phyloP scores from a whole-genome alignment of 2,888 invertebrate genomes.

The Xestia xanthographa region DNA sequence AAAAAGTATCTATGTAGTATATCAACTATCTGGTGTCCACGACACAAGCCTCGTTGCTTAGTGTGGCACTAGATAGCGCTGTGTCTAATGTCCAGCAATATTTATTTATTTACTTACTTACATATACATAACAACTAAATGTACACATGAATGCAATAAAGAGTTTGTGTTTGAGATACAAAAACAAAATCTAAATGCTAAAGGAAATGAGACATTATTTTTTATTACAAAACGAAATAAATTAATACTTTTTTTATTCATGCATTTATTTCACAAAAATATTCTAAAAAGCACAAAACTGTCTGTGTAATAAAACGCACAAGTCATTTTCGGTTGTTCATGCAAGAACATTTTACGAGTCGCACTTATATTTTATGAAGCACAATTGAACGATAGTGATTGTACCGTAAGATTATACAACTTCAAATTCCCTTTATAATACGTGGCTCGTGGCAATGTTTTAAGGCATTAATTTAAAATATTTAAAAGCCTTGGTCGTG shows the following conservation, averaged over 20 bases:
- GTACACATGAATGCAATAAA: too few species aligned
- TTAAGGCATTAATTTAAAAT: slow-evolving; percentile 22
- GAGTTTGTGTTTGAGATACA: too few species aligned
- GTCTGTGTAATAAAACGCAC: slow-evolving; percentile 7
- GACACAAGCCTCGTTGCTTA: too few species aligned
- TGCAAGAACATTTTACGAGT: slow-evolving; percentile 22
- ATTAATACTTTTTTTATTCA: neutral
- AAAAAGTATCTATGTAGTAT: neutral
- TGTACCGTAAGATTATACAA: slow-evolving; percentile 13
- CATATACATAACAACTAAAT: too few species aligned
- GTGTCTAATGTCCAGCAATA: too few species aligned
- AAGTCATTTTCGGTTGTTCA: neutral
- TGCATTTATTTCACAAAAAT: neutral
- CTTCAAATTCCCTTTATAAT: slow-evolving; percentile 27
- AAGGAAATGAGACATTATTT: neutral
- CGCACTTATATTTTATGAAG: slow-evolving; percentile 11
- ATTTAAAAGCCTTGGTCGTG: slow-evolving; percentile 9
- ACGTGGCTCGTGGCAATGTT: slow-evolving; percentile 29
- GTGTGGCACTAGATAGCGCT: too few species aligned
- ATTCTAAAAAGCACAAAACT: slow-evolving; percentile 4
- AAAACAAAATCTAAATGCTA: neutral
- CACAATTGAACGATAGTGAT: slow-evolving; percentile 5
- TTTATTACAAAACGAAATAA: slow-evolving; percentile 5
- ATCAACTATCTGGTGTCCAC: too few species aligned
- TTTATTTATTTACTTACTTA: too few species aligned